These are phyloP conservation scores for Ifrita kowaldi DNA, from an alignment of 2,113 vertebrate species.

Conservation along the genomic window DNA sequence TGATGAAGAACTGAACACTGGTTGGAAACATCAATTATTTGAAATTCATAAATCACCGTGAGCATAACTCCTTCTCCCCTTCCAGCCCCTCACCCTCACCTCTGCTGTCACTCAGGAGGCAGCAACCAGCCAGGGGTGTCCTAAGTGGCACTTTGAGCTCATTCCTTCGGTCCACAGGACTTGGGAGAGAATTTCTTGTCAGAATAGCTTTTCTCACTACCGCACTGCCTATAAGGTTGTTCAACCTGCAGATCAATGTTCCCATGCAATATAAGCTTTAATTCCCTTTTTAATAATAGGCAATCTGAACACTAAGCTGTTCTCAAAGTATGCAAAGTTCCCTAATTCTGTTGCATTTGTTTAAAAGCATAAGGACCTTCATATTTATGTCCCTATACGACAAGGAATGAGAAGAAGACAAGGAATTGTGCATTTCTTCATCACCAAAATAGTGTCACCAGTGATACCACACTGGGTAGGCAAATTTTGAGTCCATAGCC, in stretches of 20 bases:
- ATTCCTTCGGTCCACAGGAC: neutral
- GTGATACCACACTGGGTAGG: neutral
- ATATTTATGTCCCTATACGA: neutral
- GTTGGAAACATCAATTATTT: constrained; percentile 59
- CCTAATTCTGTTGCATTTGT: neutral
- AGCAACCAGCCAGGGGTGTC: neutral
- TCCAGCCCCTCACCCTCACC: neutral
- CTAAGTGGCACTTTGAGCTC: neutral
- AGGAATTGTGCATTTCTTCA: neutral
- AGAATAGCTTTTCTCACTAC: neutral
- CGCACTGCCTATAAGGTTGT: neutral
- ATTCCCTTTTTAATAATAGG: neutral
- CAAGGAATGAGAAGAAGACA: neutral
- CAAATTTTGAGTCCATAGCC: neutral
- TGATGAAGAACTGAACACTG: constrained; percentile 58
- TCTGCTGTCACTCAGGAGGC: constrained; percentile 53
- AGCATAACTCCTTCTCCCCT: neutral
- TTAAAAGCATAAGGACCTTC: neutral
- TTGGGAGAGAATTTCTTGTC: neutral
- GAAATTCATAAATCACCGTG: constrained; percentile 62
- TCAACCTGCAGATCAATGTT: neutral
- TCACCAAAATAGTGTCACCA: neutral
- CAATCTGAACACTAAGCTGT: neutral
- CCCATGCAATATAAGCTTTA: neutral
- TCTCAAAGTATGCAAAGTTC: neutral